A percentile compares a stretch with the other conserved stretches of the same genome.
phyloP scores from a whole-genome alignment of 2,888 invertebrate species.

The Catocala fraxini region DNA sequence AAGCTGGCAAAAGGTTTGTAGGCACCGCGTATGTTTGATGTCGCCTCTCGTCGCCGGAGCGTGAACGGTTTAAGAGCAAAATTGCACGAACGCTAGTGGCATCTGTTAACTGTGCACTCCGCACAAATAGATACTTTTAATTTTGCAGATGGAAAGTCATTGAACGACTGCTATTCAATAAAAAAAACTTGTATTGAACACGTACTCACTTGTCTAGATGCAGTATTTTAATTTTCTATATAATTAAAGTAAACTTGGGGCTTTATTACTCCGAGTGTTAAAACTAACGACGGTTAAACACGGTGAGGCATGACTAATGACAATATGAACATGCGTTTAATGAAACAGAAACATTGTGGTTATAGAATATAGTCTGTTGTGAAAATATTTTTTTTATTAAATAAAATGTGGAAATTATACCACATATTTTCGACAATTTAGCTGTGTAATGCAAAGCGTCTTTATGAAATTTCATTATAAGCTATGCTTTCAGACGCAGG shows the following conservation, averaged over 20 bases:
- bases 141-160: conserved; percentile 83
- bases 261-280: conserved; percentile 7
- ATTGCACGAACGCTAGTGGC: conserved; percentile 82
- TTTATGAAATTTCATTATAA: too few species aligned
- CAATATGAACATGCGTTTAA: conserved; percentile 6
- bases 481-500: not conserved
- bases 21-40: conserved; percentile 84
- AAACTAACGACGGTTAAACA: conserved; percentile 9
- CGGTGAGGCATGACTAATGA: conserved; percentile 14
- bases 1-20: conserved; percentile 86
- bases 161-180: conserved; percentile 54
- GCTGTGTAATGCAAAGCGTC: not conserved
- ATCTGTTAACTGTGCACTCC: conserved; percentile 83
- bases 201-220: conserved; percentile 35
- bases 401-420: not conserved
- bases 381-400: conserved; percentile 11
- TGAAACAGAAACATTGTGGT: conserved; percentile 7
- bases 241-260: conserved; percentile 18
- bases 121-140: conserved; percentile 83
- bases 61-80: conserved; percentile 84
- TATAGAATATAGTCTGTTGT: conserved; percentile 8
- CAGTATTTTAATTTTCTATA: conserved; percentile 30
- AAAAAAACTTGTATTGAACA: conserved; percentile 54
- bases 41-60: conserved; percentile 83
- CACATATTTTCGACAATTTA: not conserved